These are phyloP conservation scores for Druon quercuslanigerum DNA, from an alignment of 1,140 invertebrate species.

Conservation along the genomic window DNA sequence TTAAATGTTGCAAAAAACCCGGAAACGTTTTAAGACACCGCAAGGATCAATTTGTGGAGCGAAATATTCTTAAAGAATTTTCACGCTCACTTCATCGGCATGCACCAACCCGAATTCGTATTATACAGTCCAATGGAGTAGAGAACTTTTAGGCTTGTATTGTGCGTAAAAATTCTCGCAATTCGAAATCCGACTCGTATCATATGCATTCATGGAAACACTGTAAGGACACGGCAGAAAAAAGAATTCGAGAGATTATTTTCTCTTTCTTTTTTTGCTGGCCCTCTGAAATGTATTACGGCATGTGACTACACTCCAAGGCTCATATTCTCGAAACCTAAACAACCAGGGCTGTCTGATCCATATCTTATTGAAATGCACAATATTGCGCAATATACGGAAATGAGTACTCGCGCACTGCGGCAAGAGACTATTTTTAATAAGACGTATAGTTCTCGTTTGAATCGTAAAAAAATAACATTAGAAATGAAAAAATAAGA, in stretches of 20 bases:
- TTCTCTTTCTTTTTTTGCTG: neutral
- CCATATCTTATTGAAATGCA: too few relatives aligned
- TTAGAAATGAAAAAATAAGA: too few relatives aligned
- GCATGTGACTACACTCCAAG: too few relatives aligned
- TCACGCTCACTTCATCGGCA: neutral
- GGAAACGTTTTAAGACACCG: neutral
- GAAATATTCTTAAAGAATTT: neutral
- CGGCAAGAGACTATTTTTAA: too few relatives aligned
- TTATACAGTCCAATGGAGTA: neutral
- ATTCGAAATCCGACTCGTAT: constrained; percentile 34
- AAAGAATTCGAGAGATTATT: neutral
- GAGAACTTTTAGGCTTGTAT: neutral
- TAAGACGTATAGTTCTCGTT: too few relatives aligned
- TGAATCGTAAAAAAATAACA: too few relatives aligned
- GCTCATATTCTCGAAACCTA: too few relatives aligned
- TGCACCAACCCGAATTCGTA: neutral
- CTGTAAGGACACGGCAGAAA: constrained; percentile 29
- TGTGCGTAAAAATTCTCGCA: constrained; percentile 5
- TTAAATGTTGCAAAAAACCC: too few relatives aligned
- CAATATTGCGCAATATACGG: too few relatives aligned
- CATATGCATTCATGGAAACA: constrained; percentile 39
- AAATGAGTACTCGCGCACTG: too few relatives aligned
- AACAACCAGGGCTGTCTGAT: too few relatives aligned
- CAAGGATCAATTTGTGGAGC: neutral
- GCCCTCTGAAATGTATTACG: too few relatives aligned